Evolutionary conservation across 1,140 invertebrate species (phyloP).

Genomic region (Dinothrombium tinctorium): DNA sequence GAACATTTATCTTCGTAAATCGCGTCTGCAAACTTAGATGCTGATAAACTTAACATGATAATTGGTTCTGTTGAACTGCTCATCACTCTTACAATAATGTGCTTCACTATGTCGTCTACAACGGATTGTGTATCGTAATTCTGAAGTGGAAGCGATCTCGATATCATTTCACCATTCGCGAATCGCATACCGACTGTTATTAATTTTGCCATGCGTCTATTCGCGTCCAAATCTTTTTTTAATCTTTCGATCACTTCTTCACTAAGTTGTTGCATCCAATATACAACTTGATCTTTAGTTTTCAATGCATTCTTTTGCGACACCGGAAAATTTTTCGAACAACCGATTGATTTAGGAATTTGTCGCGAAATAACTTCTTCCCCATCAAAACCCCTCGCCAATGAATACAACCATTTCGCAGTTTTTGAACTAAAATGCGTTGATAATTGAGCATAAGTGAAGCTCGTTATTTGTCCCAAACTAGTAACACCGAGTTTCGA

Average conservation of each 20-base stretch:
- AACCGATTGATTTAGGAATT: slow-evolving; percentile 76
- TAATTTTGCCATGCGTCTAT: slow-evolving; percentile 10
- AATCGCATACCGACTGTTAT: slow-evolving; percentile 8
- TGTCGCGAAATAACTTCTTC: slow-evolving; percentile 59
- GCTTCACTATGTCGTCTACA: slow-evolving; percentile 3
- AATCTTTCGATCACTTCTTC: slow-evolving; percentile 60
- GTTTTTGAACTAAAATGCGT: slow-evolving; percentile 55
- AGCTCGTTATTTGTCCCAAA: slow-evolving; percentile 47
- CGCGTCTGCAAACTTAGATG: slow-evolving; percentile 9
- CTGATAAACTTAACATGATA: slow-evolving; percentile 6
- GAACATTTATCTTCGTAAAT: background rate
- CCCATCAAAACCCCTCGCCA: slow-evolving; percentile 60
- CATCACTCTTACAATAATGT: background rate
- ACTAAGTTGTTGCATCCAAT: slow-evolving; percentile 55
- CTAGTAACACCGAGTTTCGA: slow-evolving; percentile 43
- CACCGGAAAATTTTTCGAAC: slow-evolving; percentile 78
- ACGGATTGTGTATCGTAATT: slow-evolving; percentile 8
- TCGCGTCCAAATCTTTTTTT: slow-evolving; percentile 36
- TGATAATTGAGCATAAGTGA: slow-evolving; percentile 39
- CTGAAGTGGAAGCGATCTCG: slow-evolving; percentile 5
- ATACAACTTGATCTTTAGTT: slow-evolving; percentile 24
- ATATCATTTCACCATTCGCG: background rate
- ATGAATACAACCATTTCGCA: slow-evolving; percentile 66
- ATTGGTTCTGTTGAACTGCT: slow-evolving; percentile 9
- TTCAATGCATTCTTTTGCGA: slow-evolving; percentile 3